Base-by-base conservation (phyloP, 2,113 vertebrate genomes). In the Pollachius pollachius region DNA sequence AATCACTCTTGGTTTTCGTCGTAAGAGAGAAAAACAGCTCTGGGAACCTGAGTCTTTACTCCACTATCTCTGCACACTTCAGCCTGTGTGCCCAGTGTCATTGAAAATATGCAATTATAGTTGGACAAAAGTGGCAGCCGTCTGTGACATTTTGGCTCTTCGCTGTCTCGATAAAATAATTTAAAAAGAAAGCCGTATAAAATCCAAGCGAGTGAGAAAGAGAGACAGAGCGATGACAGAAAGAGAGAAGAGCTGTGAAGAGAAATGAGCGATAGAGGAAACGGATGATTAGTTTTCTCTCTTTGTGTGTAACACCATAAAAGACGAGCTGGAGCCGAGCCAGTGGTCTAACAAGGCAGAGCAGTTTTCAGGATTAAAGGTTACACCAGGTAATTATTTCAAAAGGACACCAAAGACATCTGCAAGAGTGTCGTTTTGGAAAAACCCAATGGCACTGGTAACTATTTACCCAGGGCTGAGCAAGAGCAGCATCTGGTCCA, bases 351-450 rank as follows among this genome's bases (percentile, higher is more conserved):
- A 71, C 73, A 68, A 74, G 77, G 62, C 74, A 17, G 68, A 77
- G 75, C 76, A 83, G 81, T 84, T 83, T 70, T 74, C 15, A 79
- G 79, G 76, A 81, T 86, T 77, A 87, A 84, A 90, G 83, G 86
- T 89, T 87, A 89, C 80, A 77, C 79, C 76, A 69, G 79, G 82
- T 87, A 85, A 90, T 92, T 84, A 85, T 86, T 82, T 84, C 79
- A 88, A 73, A 77, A 81, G 81, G 83, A 88, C 83, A 80, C 71
- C 57, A 76, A 78, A 75, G 74, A 77, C 68, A 77, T 79, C 71
- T 41, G 37, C 68, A 70, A 23, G 27, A 60, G 59, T 68, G 75
- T 68, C 69, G 57, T 77, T 80, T 75, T 72, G 79, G 79, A 75
- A 76, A 74, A 70, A 64, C n/a, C 68, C 62, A 72, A 68, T 58